phyloP scores from a whole-genome alignment of 2,888 invertebrate genomes.

The Campopleginae sp. region DNA sequence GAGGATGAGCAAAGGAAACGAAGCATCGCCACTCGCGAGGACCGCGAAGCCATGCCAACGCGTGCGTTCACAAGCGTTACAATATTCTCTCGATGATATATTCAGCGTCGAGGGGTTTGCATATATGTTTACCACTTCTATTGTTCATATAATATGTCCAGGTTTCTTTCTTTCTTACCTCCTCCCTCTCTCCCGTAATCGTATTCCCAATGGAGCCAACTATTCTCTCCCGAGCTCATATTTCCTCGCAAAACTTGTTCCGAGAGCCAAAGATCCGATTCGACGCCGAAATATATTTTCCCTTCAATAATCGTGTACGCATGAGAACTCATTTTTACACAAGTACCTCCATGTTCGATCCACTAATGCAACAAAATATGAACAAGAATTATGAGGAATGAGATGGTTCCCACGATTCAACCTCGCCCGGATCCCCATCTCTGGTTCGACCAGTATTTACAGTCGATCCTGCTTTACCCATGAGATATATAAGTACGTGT shows the following conservation, averaged over 20 bases:
- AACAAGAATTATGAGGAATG: slow-evolving; percentile 36
- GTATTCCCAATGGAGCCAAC: slow-evolving; percentile 49
- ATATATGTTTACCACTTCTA: slow-evolving; percentile 48
- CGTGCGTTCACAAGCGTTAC: slow-evolving; percentile 68
- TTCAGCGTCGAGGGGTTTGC: slow-evolving; percentile 76
- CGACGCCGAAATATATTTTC: slow-evolving; percentile 28
- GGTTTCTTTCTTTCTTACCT: slow-evolving; percentile 16
- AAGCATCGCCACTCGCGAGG: slow-evolving; percentile 61
- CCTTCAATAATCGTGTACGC: slow-evolving; percentile 8
- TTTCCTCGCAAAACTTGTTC: slow-evolving; percentile 34
- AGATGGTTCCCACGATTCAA: slow-evolving; percentile 56
- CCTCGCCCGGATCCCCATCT: slow-evolving; percentile 31
- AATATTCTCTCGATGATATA: slow-evolving; percentile 77
- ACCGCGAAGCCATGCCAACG: slow-evolving; percentile 61
- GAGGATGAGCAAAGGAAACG: slow-evolving; percentile 27
- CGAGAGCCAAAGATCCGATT: slow-evolving; percentile 3
- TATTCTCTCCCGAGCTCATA: slow-evolving; percentile 41
- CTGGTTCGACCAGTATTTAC: slow-evolving; percentile 58
- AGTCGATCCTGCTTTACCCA: slow-evolving; percentile 2
- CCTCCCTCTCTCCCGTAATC: slow-evolving; percentile 52
- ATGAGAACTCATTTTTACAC: slow-evolving; percentile 20
- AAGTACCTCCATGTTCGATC: background rate
- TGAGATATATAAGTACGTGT: background rate
- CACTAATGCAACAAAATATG: slow-evolving; percentile 30
- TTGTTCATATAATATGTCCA: slow-evolving; percentile 59